Base-by-base conservation (phyloP, 2,113 vertebrate species). In the Oncorhynchus gorbuscha region DNA sequence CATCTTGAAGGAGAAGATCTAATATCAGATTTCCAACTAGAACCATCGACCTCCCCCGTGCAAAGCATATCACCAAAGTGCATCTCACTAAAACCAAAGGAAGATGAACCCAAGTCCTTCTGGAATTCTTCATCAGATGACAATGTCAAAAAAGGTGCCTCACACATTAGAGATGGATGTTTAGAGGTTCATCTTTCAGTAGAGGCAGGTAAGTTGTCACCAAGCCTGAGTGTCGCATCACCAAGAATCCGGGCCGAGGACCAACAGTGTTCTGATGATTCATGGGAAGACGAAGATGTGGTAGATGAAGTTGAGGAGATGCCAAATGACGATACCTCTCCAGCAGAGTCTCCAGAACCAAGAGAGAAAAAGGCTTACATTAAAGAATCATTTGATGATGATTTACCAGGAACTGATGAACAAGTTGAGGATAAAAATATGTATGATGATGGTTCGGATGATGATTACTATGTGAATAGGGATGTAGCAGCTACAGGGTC, bases 91-190 rank as follows among this genome's bases (percentile, higher is more conserved):
- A 68, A 79, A 67, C 6, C 39, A 30, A 48, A 68, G 48, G 20
- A 22, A 12, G 69, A 75, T 58, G 61, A 77, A 39, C 67, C 51
- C 11, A 22, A 49, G 28, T 20, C 78, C 0, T 45, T 73, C 7
- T 89, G 86, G 87, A 85, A 89, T 76, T 90, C 84, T 12, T 51
- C 64, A 0, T 81, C 83, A 75, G 77, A 84, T 83, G 61, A 75
- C 30, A 59, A 82, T n/a, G 72, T 82, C 30, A 72, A 76, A 71
- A 32, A 83, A 64, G 20, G 68, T 14, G 5, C 26, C 22, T 35
- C 64, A 8, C 18, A 14, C 0, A 24, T 9, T 45, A 72, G 76
- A 81, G 64, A 32, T 55, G 32, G 55, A 2, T 18, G 11, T 32
- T 35, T 75, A 59, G 18, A 74, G 7, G 39, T 28, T 48, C 26